Evolutionary conservation across 1,140 invertebrate species (phyloP), one percentile per base, ranked within the genome.

Genomic region (Drosophila tani): DNA sequence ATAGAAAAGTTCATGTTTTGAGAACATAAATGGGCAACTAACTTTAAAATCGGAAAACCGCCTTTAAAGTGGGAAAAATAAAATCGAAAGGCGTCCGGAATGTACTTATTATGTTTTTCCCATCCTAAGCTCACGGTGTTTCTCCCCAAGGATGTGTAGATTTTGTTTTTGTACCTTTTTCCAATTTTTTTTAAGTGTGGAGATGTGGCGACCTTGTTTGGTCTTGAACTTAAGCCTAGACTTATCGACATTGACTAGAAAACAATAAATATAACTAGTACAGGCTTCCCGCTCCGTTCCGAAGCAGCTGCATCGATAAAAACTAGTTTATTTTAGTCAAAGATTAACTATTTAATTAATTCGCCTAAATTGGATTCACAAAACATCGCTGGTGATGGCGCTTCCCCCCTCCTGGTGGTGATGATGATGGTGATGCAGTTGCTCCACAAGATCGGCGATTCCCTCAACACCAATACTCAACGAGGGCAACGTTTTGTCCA

Each of bases 401-500:
- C 68, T 59, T 1, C 40, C 53, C 14, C 57, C 67, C 12, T 59
- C 63, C 29, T 71, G 60, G 14, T 68, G 63, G 21, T 79, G 57
- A 57, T 79, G 64, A n/a, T 69, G 55, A 14, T 63, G 58, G 21
- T 75, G 51, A 67, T 88, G 84, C 55, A 84, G 77, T 24, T 84
- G 84, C 62, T 85, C 82, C 3, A 91, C 81, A 3, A 92, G 74
- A 60, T 92, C 88, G 12, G 73, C 77, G 8, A 91, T 88, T 5
- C 81, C 86, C 27, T 87, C 85, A 7, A 92, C 76, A 0, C 82
- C 86, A 8, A 91, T 90, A 51, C 85, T 91, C 19, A 91, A 32
- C 17, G 90, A 81, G 35, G 86, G 91, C 71, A 90, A 63, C 53
- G 85, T 56, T 32, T 91, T 91, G n/a, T 92, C 91, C 60, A 92